A percentile compares a stretch with the other conserved stretches of the same genome.
Evolutionary conservation across 64 coral and sea anemone genomes (phyloP).

Genomic region (Exaiptasia diaphana): DNA sequence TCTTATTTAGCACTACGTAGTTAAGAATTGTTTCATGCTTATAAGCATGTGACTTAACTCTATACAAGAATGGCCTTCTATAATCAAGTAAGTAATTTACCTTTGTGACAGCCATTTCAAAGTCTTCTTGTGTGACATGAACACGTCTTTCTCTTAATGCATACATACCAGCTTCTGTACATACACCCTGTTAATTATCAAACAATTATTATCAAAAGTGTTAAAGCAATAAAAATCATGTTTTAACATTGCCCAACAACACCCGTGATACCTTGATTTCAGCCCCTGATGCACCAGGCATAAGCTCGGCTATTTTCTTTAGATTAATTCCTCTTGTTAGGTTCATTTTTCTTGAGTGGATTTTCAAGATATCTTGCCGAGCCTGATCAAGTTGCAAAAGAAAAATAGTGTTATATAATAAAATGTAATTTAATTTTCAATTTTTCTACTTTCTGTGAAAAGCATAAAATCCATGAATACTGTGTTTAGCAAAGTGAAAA

Average conservation of each 20-base stretch:
- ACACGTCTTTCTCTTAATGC: constrained; percentile 97
- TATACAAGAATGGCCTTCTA: background rate
- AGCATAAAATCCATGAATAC: background rate
- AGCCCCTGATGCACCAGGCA: constrained; percentile 99
- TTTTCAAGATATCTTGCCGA: constrained; percentile 95
- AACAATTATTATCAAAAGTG: background rate
- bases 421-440: too few relatives aligned
- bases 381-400: constrained; percentile 44
- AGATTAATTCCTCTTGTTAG: constrained; percentile 98
- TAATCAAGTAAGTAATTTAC: constrained; percentile 15
- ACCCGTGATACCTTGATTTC: constrained; percentile 98
- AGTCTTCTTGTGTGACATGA: constrained; percentile 98
- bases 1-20: too few relatives aligned
- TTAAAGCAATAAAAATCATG: background rate
- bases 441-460: too few relatives aligned
- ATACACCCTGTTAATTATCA: constrained; percentile 72
- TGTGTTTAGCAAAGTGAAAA: background rate
- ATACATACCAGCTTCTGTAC: constrained; percentile 99
- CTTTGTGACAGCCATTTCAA: constrained; percentile 99
- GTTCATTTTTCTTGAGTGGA: constrained; percentile 99
- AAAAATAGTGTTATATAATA: background rate
- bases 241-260: background rate
- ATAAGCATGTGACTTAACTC: too few relatives aligned
- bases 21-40: too few relatives aligned
- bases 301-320: constrained; percentile 99